Percentiles rank a stretch among this genome's conserved stretches.
phyloP scores from a whole-genome alignment of 2,888 invertebrate species.

The Arenicola marina region DNA sequence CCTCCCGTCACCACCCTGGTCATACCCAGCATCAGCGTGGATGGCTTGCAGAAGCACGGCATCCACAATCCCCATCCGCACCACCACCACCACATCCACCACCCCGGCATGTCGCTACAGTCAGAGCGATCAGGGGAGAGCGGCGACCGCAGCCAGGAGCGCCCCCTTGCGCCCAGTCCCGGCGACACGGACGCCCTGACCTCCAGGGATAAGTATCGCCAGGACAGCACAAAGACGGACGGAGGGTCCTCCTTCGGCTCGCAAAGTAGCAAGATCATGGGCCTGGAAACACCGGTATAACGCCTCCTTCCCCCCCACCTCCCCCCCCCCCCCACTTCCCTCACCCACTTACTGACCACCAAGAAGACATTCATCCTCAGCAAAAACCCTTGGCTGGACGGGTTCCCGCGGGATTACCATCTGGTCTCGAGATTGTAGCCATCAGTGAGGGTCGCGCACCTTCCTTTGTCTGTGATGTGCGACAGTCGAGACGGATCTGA shows the following conservation, averaged over 20 bases:
- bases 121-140: neutral
- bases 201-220: neutral
- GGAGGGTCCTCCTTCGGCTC: neutral
- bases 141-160: neutral
- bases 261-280: conserved; percentile 1
- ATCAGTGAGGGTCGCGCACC: too few relatives aligned
- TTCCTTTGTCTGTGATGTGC: too few relatives aligned
- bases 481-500: too few relatives aligned
- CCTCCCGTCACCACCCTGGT: neutral
- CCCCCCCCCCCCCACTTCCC: too few relatives aligned
- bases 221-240: neutral
- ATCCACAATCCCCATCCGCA: neutral
- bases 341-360: too few relatives aligned
- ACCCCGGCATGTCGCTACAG: neutral
- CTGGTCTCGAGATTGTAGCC: too few relatives aligned
- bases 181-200: neutral
- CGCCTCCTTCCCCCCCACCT: neutral
- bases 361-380: too few relatives aligned
- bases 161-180: too few relatives aligned
- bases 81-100: too few relatives aligned
- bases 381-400: too few relatives aligned
- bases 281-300: conserved; percentile 8
- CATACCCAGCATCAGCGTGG: neutral
- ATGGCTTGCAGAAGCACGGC: neutral
- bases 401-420: too few relatives aligned